Percentiles rank a stretch among this genome's conserved stretches.
Conservation (phyloP, 2,113 vertebrate genomes). For the Oostethus manadensis region DNA sequence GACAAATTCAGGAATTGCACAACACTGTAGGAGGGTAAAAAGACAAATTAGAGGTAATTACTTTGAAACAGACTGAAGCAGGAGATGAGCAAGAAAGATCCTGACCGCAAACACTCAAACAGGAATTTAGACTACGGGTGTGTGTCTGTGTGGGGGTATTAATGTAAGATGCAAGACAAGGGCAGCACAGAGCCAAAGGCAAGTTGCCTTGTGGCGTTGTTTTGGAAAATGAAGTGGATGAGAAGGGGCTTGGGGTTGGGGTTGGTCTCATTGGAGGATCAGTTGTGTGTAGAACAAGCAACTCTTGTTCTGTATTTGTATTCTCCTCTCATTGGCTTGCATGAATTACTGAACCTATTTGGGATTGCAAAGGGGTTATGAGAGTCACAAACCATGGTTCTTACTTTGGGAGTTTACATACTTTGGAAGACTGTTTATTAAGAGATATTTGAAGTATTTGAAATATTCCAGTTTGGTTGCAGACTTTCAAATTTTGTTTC, state of each 20-base stretch:
- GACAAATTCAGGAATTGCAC: constrained; percentile 49
- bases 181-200: constrained; percentile 30
- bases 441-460: neutral
- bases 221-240: constrained; percentile 47
- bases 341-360: constrained; percentile 64
- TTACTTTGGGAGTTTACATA: constrained; percentile 7
- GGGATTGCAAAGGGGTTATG: constrained; percentile 49
- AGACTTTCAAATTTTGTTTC: no score
- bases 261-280: constrained; percentile 50
- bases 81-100: constrained; percentile 42
- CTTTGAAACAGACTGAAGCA: constrained; percentile 39
- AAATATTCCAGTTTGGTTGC: neutral
- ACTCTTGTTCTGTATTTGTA: constrained; percentile 69
- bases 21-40: constrained; percentile 48
- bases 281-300: constrained; percentile 58
- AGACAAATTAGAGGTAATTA: constrained; percentile 70
- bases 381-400: constrained; percentile 45
- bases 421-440: neutral
- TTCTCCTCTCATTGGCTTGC: constrained; percentile 55
- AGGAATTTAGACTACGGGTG: constrained; percentile 49
- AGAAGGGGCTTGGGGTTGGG: constrained; percentile 31
- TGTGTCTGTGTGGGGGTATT: constrained; percentile 42
- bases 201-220: constrained; percentile 36
- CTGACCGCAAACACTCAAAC: constrained; percentile 39
- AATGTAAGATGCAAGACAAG: constrained; percentile 47